Conservation (phyloP, 2,797 vertebrate species). For the Hypotaenidia okinawae region DNA sequence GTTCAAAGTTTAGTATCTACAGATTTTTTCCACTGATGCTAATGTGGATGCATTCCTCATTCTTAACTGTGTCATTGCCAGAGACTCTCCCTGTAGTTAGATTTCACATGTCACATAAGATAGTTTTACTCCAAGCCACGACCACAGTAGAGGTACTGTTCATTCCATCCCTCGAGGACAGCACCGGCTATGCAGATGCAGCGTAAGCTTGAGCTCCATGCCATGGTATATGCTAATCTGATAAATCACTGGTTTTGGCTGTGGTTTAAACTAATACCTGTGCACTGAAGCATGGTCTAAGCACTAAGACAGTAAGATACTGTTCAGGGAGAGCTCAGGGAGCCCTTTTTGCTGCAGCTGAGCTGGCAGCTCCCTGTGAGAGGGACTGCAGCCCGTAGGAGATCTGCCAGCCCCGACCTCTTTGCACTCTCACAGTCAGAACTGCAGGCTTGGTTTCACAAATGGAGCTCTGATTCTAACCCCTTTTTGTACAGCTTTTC, state of each 20-base stretch:
- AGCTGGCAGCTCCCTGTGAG: neutral
- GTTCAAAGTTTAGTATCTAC: neutral
- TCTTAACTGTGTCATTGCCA: neutral
- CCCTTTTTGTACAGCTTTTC: neutral
- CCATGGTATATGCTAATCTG: neutral
- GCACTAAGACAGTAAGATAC: neutral
- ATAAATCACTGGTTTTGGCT: neutral
- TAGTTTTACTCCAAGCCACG: neutral
- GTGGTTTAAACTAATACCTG: neutral
- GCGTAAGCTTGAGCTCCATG: neutral
- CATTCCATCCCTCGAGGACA: neutral
- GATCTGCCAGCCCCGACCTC: neutral
- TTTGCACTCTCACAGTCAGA: neutral
- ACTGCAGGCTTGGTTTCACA: accelerated
- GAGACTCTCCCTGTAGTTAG: neutral
- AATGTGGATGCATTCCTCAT: neutral
- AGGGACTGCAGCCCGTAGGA: neutral
- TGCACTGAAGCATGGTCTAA: neutral
- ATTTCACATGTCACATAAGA: neutral
- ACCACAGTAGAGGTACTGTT: accelerated
- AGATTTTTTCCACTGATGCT: neutral
- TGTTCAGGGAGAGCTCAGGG: neutral
- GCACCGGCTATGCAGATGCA: neutral
- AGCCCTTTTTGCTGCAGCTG: neutral
- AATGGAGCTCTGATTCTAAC: neutral